Percentiles rank a stretch among this genome's conserved stretches.
Conservation (phyloP, 2,888 invertebrate species). For the Bhutanitis thaidina region DNA sequence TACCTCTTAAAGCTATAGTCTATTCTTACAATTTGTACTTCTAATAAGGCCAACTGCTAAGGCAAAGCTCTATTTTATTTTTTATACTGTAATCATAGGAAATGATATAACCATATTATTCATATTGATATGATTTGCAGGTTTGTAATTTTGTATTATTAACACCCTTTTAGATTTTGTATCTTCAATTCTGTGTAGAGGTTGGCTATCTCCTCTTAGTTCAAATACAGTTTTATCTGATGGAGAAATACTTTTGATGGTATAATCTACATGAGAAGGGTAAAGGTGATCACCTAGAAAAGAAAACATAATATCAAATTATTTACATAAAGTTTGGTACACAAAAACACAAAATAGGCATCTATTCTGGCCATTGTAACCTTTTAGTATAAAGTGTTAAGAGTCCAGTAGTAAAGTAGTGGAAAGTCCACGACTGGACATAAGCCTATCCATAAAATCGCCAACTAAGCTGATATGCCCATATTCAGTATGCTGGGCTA, state of each 20-base stretch:
- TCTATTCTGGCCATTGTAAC: no score
- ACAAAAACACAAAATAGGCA: no score
- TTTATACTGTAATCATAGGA: slow-evolving; percentile 28
- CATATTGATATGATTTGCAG: slow-evolving; percentile 61
- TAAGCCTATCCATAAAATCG: no score
- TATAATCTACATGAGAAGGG: slow-evolving; percentile 58
- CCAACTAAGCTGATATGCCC: no score
- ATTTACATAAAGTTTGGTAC: no score
- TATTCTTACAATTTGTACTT: slow-evolving; percentile 53
- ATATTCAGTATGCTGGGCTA: no score
- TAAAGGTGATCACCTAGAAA: slow-evolving; percentile 77
- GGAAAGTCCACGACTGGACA: no score
- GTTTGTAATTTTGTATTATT: slow-evolving; percentile 50
- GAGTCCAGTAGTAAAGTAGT: no score
- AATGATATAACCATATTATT: slow-evolving; percentile 44
- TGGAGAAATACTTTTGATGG: slow-evolving; percentile 34
- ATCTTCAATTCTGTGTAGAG: slow-evolving; percentile 53
- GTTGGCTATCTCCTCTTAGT: slow-evolving; percentile 43
- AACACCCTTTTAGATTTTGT: slow-evolving; percentile 31
- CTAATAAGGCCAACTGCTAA: slow-evolving; percentile 58
- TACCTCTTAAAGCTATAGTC: slow-evolving; percentile 39
- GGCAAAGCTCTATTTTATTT: slow-evolving; percentile 35
- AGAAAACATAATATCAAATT: slow-evolving; percentile 1
- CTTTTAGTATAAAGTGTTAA: no score
- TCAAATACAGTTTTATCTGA: slow-evolving; percentile 55